A percentile compares a stretch with the other conserved stretches of the same genome.
Evolutionary conservation across 2,113 vertebrate species (phyloP).

Genomic region (Paraplagusia blochii): DNA sequence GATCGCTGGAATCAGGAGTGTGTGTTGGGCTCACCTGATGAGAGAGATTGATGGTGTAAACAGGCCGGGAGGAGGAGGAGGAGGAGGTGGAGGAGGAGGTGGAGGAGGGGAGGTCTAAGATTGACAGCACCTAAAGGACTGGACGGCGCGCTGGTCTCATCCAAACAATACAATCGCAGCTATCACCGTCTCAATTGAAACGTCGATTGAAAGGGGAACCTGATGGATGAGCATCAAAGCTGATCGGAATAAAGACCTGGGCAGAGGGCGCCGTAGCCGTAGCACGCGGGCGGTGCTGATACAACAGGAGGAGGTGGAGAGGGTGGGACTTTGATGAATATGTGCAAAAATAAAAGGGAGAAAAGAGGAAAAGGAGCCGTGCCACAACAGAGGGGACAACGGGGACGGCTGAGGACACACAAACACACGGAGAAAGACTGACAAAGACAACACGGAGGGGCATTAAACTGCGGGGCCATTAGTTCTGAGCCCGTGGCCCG

Average conservation of each 20-base stretch:
- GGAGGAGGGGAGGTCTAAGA: background rate
- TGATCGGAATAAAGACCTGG: slow-evolving; percentile 45
- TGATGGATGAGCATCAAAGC: slow-evolving; percentile 50
- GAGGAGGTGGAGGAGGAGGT: background rate
- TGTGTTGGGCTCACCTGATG: slow-evolving; percentile 32
- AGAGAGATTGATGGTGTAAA: slow-evolving; percentile 23
- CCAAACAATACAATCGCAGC: slow-evolving; percentile 61
- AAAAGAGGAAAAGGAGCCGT: slow-evolving; percentile 11
- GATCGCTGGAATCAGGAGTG: slow-evolving; percentile 30
- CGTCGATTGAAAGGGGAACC: slow-evolving; percentile 55
- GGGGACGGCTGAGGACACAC: slow-evolving; percentile 31
- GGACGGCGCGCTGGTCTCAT: slow-evolving; percentile 25
- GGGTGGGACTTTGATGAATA: too few species aligned
- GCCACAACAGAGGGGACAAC: slow-evolving; percentile 36
- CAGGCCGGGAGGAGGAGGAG: background rate
- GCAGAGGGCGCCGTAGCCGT: slow-evolving; percentile 6
- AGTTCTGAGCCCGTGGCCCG: slow-evolving; percentile 43
- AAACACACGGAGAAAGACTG: slow-evolving; percentile 14
- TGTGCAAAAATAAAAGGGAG: slow-evolving; percentile 14
- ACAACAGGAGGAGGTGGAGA: slow-evolving; percentile 10
- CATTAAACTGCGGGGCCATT: slow-evolving; percentile 50
- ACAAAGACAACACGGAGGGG: slow-evolving; percentile 40
- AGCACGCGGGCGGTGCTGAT: slow-evolving; percentile 31
- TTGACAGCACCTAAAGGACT: slow-evolving; percentile 24
- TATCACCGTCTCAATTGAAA: slow-evolving; percentile 53